phyloP scores from a whole-genome alignment of 2,797 vertebrate genomes.

The Pseudochaenichthys georgianus region DNA sequence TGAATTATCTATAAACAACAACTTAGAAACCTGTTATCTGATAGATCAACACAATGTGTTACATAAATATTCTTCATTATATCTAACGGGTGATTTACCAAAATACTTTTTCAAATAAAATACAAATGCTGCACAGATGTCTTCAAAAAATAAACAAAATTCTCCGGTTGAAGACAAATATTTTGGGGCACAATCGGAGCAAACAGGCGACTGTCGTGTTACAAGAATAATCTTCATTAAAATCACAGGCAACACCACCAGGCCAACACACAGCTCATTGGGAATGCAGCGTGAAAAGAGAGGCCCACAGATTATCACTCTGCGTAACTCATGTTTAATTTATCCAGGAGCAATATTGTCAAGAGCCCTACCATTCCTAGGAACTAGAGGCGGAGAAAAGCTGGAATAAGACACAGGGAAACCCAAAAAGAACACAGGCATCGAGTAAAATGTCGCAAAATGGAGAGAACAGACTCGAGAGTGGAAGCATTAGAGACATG shows the following conservation, averaged over 20 bases:
- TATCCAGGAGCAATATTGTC: conserved; percentile 84
- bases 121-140: conserved; percentile 39
- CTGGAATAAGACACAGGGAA: conserved; percentile 66
- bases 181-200: conserved; percentile 80
- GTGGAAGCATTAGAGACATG: conserved; percentile 61
- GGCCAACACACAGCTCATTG: conserved; percentile 86
- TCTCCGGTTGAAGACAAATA: conserved; percentile 63
- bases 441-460: conserved; percentile 72
- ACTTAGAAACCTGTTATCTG: conserved; percentile 53
- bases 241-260: conserved; percentile 85
- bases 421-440: conserved; percentile 73
- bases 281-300: conserved; percentile 87
- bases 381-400: conserved; percentile 74
- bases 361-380: conserved; percentile 78
- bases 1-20: conserved; percentile 58
- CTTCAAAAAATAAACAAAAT: conserved; percentile 15
- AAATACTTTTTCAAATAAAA: conserved; percentile 46
- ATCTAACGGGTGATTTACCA: conserved; percentile 43
- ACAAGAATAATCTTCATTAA: conserved; percentile 88
- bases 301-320: conserved; percentile 85
- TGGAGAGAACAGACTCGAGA: conserved; percentile 65
- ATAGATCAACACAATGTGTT: conserved; percentile 30
- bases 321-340: conserved; percentile 86
- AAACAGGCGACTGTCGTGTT: conserved; percentile 85
- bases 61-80: conserved; percentile 51